A percentile compares a stretch with the other conserved stretches of the same genome.
Evolutionary conservation across 1,140 invertebrate genomes (phyloP).

Genomic region (Kradibia gibbosae): DNA sequence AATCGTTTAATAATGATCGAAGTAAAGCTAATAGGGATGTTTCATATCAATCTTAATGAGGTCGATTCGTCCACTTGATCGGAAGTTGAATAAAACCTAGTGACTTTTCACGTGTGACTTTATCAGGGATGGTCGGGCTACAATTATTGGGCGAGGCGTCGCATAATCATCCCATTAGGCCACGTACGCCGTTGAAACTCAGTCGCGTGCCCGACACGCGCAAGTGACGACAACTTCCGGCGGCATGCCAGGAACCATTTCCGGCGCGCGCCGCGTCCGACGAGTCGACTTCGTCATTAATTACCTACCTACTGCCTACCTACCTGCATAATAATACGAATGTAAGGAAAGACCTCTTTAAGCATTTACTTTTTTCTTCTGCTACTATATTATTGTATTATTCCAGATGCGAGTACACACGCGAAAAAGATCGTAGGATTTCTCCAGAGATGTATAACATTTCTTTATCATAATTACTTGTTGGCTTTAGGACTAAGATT

Average conservation of each 20-base stretch:
- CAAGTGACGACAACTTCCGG: conserved; percentile 63
- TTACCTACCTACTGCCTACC: not conserved
- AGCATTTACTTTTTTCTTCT: not conserved
- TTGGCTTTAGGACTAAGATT: too few species aligned
- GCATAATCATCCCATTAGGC: conserved; percentile 43
- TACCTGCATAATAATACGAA: not conserved
- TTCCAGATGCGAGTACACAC: too few species aligned
- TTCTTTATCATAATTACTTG: too few species aligned
- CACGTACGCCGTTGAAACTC: not conserved
- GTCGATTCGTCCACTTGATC: not conserved
- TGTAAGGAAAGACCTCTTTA: not conserved
- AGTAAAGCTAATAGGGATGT: not conserved
- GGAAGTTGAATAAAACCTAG: not conserved
- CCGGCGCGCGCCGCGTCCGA: conserved; percentile 14
- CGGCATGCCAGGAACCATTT: conserved; percentile 42
- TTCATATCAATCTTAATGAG: conserved; percentile 12
- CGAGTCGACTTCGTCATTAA: not conserved
- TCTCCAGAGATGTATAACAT: not conserved
- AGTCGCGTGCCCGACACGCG: conserved; percentile 68
- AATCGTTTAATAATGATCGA: not conserved
- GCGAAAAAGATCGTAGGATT: too few species aligned
- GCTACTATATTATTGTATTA: not conserved
- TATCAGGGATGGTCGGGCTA: not conserved
- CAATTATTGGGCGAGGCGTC: conserved; percentile 14
- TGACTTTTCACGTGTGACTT: not conserved